A percentile compares a stretch with the other conserved stretches of the same genome.
Evolutionary conservation across 2,888 invertebrate genomes (phyloP).

Genomic region (Reticulitermes lucifugus): DNA sequence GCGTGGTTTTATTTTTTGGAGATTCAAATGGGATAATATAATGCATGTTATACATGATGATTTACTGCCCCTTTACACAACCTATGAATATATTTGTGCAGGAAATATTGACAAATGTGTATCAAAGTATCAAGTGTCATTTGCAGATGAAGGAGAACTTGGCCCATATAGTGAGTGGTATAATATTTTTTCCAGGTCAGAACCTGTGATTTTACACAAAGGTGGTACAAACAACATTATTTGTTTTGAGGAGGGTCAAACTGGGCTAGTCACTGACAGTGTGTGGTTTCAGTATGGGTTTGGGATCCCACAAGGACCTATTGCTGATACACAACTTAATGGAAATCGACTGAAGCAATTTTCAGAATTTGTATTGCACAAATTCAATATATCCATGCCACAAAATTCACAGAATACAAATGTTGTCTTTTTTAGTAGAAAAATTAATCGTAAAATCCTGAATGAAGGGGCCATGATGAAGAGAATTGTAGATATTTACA

Average conservation of each 20-base stretch:
- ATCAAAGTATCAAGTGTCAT: conserved; percentile 57
- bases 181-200: conserved; percentile 57
- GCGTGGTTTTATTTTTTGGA: conserved; percentile 58
- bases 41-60: conserved; percentile 69
- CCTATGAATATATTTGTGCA: conserved; percentile 58
- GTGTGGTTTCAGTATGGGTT: conserved; percentile 68
- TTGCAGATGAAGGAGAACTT: conserved; percentile 58
- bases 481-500: conserved; percentile 52
- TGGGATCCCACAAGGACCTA: conserved; percentile 62
- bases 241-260: conserved; percentile 61
- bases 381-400: conserved; percentile 48
- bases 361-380: conserved; percentile 54
- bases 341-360: conserved; percentile 55
- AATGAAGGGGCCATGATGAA: conserved; percentile 62
- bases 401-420: conserved; percentile 15
- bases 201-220: conserved; percentile 56
- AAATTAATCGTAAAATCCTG: conserved; percentile 62
- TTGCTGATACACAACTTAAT: conserved; percentile 55
- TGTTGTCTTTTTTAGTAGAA: conserved; percentile 57
- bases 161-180: conserved; percentile 60
- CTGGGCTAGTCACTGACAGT: conserved; percentile 62
- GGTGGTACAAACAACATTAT: conserved; percentile 54
- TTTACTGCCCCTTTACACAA: conserved; percentile 63
- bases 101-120: conserved; percentile 54
- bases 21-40: conserved; percentile 67